Evolutionary conservation across 1,140 invertebrate species (phyloP), one percentile per base, ranked within the genome.

Genomic region (Chrysoperla carnea): DNA sequence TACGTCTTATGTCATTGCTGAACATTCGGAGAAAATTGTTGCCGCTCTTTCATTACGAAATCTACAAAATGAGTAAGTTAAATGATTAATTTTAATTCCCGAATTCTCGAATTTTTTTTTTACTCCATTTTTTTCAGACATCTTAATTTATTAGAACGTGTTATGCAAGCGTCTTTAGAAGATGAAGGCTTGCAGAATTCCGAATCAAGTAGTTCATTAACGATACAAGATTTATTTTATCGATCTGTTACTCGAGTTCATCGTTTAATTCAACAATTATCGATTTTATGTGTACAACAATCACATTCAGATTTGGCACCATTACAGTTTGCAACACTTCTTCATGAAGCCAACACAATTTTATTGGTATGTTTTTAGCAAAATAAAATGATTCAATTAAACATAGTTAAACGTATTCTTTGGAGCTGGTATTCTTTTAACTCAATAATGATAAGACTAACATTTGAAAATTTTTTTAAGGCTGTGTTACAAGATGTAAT

Each of bases 21-120:
- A 85, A 57, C 76, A 78, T 48, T 70, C 65, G 5, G 76, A 80
- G 59, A 87, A 88, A 58, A 68, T 89, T 40, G 68, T 80, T 6
- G 81, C 79, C 11, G 79, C 83, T 4, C 64, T 80, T 8, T 67
- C 78, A 1, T 60, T 89, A 38, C 69, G 78, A 49, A 70, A 69
- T 43, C 57, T 78, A 35, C 77, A 83, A 52, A 68, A 62, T 52
- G 70, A 70, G 72, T 75, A 62, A 55, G 58, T 58, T 14, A 41
- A 56, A 17, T 52, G 1, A 14, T 38, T 6, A 13, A 13, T 17
- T 15, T n/a, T n/a, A n/a, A n/a, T n/a, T n/a, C n/a, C n/a, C n/a
- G n/a, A n/a, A n/a, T n/a, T n/a, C n/a, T n/a, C n/a, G n/a, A n/a
- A n/a, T n/a, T n/a, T n/a, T n/a, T n/a, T n/a, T n/a, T n/a, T n/a